Base-by-base conservation (phyloP, 1,140 invertebrate genomes). In the Diploscapter pachys region DNA sequence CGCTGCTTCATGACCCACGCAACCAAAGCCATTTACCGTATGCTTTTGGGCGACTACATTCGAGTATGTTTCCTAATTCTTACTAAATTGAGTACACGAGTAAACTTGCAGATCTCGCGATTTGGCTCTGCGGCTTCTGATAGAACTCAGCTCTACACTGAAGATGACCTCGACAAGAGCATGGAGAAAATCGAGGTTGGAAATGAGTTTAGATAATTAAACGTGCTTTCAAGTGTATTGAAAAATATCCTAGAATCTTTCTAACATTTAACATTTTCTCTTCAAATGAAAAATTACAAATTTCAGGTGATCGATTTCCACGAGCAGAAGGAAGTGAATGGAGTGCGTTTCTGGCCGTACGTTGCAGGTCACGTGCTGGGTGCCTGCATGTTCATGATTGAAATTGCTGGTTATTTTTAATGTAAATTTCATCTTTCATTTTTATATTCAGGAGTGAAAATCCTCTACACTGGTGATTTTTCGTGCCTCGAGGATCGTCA, bases 381-480 rank as follows among this genome's bases (percentile, higher is more conserved):
- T 0, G 97, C 97, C 5, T 96, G 96, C 51, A 99, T 99, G 96
- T 99, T 99, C 85, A 98, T 99, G 94, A 95, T 99, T 72, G 96
- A 99, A 90, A 99, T 99, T 78, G 96, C 96, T 68, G 96, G 95
- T 68, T 55, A 5, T 9, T 54, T 68, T 13, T 5, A 64, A 64
- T 8, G 6, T 64, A 8, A 31, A 31, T 31, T 31, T 31, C 31
- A 31, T 31, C 31, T 31, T 31, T 31, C 31, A 31, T 8, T 8
- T 9, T 68, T 54, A 5, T 8, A 13, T 68, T 48, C 50, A 68
- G 72, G 72, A 67, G 72, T 74, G 13, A 64, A 66, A 57, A 63
- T 64, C 13, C 65, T 74, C 8, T 74, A 74, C 56, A 74, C 97
- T 0, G 97, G 97, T 0, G 97, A 99, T 84, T 99, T 99, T 86